Evolutionary conservation across 2,797 vertebrate species (phyloP), one percentile per base, ranked within the genome.

Genomic region (Anguilla marmorata): DNA sequence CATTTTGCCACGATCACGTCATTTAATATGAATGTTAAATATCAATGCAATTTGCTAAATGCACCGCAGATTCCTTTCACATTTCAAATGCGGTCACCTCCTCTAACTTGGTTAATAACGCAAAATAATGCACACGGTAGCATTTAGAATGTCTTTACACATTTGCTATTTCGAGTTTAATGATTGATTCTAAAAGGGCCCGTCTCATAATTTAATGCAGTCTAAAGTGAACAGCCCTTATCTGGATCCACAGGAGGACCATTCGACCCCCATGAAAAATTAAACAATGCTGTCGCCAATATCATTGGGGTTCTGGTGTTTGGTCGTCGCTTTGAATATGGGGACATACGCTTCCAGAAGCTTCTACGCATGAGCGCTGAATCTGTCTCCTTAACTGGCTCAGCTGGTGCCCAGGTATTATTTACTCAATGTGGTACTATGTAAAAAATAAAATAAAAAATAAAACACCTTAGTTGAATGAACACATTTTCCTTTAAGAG

Each of bases 221-320:
- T 41, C 37, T 41, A 41, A 41, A 41, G 37, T 41, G 37, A 41
- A 41, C 37, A 41, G 37, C 37, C 19, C 30, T 7, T 86, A 89
- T 52, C 54, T 0, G 88, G 90, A 86, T 30, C 8, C 85, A 33
- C 89, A 96, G 95, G 94, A 33, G 92, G 95, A 63, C 92, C 94
- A 2, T 96, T 96, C 90, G 90, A 96, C 88, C 94, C 95, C 87
- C 94, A 94, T 58, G 93, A 94, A 88, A 94, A 91, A 90, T 93
- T 96, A 56, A 95, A 95, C 24, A 89, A 91, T 0, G 95, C 96
- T 24, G 92, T 95, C 91, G 95, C 95, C 0, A 96, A 96, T 69
- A 93, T 96, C 80, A 96, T 96, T 89, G 95, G 94, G 45, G 95
- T 94, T 14, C 87, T 96, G 90, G 93, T 93, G 87, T 96, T 96